Base-by-base conservation (phyloP, 2,797 vertebrate species). In the Smutsia gigantea region DNA sequence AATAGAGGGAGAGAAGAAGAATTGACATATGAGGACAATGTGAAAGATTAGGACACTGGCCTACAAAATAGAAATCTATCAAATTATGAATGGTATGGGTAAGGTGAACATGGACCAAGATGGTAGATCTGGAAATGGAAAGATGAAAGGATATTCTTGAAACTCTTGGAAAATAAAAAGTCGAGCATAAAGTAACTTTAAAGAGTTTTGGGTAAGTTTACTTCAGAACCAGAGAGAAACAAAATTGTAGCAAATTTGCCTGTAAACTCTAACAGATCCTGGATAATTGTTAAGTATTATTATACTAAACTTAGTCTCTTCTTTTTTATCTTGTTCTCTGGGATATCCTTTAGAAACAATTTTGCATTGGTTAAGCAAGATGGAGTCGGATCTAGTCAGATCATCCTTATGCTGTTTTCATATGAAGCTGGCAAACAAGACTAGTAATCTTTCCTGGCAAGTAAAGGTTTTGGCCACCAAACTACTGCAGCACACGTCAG, bases 21-120 rank as follows among this genome's bases (percentile, higher is more conserved):
- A 98, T 96, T 97, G 98, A 98, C 98, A 97, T 97, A 98, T 98
- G 95, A 97, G 97, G 89, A 94, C 79, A 96, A 93, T 96, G 27
- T 93, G 78, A 95, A 95, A 93, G 86, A 96, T 95, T 90, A 91
- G 61, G 57, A 87, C 72, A 79, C 87, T 51, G 87, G 55, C 69
- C 69, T 83, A 42, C 61, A 66, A 61, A 92, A 59, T 75, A 31
- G 79, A 87, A 94, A 95, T 83, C 86, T 86, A 64, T 97, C 87
- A 94, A 81, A 94, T 86, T 87, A 31, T 19, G 68, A 95, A 34
- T 57, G 66, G 37, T 7, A 5, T n/a, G 39, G 34, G 27, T 84
- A 68, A 79, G 39, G 29, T 61, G 59, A 86, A 39, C 49, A 46
- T 55, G n/a, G 9, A 75, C 57, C 25, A 69, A 69, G 34, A 53